Evolutionary conservation across 2,113 vertebrate genomes (phyloP), one percentile per base, ranked within the genome.

Genomic region (Phalacrocorax aristotelis): DNA sequence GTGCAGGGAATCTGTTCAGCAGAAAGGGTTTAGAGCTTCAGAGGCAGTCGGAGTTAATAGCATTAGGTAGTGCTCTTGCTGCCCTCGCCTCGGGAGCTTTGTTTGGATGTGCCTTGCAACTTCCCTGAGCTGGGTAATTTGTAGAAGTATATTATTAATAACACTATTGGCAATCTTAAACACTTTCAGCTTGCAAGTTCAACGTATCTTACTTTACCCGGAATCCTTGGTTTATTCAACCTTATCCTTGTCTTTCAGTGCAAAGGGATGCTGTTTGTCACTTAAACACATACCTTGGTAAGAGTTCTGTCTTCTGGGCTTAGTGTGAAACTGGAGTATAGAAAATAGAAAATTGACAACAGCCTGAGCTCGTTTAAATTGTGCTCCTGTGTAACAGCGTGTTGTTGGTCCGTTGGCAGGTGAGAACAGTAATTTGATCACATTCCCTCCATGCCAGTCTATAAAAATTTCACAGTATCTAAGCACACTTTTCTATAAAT

Each of bases 341-440:
- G 66, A 78, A 89, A 96, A 85, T 4, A 82, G 58, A 93, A 82
- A 91, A 77, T 44, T 52, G 44, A 54, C 74, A 87, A 10, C 49
- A 87, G 75, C 60, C 91, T 79, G 68, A 87, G 70, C 81, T 72
- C 66, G 55, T 91, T 65, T 55, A 89, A 83, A 18, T 60, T 77
- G 68, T 66, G 46, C 71, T 87, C 10, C 64, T 89, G 72, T 90
- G 77, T 91, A 94, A 74, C 89, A 94, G 84, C 89, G 29, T 79
- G 95, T 79, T 94, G 60, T 84, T 15, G 0, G 93, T 62, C 66
- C 68, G 77, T 95, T 91, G 93, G 91, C 93, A 83, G 85, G 95
- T 97, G 87, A 88, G 87, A 94, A 48, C 51, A 94, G 83, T 71
- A 74, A 78, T 86, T 90, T 90, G 87, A 74, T 95, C 80, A n/a